phyloP scores from a whole-genome alignment of 2,797 vertebrate species.

The Gallirallus australis region DNA sequence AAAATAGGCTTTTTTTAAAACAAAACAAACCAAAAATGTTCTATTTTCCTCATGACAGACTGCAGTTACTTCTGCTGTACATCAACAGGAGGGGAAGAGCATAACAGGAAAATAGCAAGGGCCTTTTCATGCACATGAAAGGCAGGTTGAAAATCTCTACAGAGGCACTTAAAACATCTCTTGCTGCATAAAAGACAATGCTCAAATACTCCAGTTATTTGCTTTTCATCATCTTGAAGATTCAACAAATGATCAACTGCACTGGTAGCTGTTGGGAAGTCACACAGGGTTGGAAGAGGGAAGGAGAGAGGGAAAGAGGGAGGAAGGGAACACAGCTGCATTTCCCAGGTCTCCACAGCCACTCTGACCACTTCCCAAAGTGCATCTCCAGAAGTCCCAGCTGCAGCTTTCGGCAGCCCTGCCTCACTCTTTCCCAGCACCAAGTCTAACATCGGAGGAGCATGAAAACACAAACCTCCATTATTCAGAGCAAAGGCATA shows the following conservation, averaged over 20 bases:
- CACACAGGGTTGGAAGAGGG: too few species aligned
- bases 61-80: not conserved
- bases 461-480: not conserved
- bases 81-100: not conserved
- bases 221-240: constrained; percentile 5
- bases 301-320: too few species aligned
- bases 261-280: not conserved
- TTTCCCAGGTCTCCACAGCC: not conserved
- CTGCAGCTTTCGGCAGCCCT: not conserved
- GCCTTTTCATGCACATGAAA: not conserved
- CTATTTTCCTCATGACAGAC: not conserved
- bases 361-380: not conserved
- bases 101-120: not conserved
- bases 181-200: not conserved
- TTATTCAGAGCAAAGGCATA: not conserved
- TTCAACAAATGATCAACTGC: not conserved
- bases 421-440: not conserved
- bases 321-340: not conserved
- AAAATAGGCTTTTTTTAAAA: not conserved
- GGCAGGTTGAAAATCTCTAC: not conserved
- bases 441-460: not conserved
- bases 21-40: not conserved
- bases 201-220: not conserved
- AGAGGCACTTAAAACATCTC: constrained; percentile 3
- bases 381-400: not conserved